Conservation (phyloP, 2,888 invertebrate genomes). For the Vandiemenella viatica region DNA sequence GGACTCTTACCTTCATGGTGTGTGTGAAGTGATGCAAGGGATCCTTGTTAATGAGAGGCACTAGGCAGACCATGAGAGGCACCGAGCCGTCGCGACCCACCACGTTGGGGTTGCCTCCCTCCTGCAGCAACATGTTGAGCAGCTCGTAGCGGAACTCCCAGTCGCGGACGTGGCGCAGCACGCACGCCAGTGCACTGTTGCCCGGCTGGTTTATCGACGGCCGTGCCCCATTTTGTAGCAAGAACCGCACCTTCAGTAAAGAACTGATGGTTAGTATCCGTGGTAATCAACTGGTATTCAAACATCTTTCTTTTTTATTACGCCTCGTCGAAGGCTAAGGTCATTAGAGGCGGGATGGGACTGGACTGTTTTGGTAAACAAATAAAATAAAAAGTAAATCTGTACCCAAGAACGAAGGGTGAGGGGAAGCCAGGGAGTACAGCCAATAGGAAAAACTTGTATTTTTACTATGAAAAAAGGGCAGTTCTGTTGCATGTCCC, state of each 20-base stretch:
- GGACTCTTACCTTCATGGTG: slow-evolving; percentile 53
- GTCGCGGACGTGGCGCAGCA: slow-evolving; percentile 51
- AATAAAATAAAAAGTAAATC: too few relatives aligned
- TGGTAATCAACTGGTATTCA: slow-evolving; percentile 8
- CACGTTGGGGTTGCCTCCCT: slow-evolving; percentile 49
- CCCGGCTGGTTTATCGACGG: slow-evolving; percentile 53
- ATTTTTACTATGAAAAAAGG: neutral
- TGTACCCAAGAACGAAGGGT: too few relatives aligned
- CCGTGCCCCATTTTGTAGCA: slow-evolving; percentile 47
- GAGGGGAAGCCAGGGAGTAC: too few relatives aligned
- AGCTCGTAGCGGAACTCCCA: slow-evolving; percentile 49
- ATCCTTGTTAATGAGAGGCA: slow-evolving; percentile 59
- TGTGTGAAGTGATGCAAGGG: slow-evolving; percentile 55
- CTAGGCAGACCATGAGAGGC: slow-evolving; percentile 58
- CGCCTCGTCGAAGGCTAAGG: too few relatives aligned
- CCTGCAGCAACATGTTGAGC: slow-evolving; percentile 40
- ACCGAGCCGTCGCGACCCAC: slow-evolving; percentile 56
- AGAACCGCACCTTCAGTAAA: slow-evolving; percentile 29
- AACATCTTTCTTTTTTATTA: neutral
- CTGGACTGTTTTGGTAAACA: too few relatives aligned
- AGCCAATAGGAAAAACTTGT: too few relatives aligned
- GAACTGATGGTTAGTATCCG: neutral
- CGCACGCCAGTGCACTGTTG: slow-evolving; percentile 53
- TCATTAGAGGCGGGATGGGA: too few relatives aligned
- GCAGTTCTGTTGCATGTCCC: neutral